A percentile compares a stretch with the other conserved stretches of the same genome.
These are phyloP conservation scores for Myodes glareolus DNA, from an alignment of 2,113 vertebrate genomes.

Conservation along the genomic window DNA sequence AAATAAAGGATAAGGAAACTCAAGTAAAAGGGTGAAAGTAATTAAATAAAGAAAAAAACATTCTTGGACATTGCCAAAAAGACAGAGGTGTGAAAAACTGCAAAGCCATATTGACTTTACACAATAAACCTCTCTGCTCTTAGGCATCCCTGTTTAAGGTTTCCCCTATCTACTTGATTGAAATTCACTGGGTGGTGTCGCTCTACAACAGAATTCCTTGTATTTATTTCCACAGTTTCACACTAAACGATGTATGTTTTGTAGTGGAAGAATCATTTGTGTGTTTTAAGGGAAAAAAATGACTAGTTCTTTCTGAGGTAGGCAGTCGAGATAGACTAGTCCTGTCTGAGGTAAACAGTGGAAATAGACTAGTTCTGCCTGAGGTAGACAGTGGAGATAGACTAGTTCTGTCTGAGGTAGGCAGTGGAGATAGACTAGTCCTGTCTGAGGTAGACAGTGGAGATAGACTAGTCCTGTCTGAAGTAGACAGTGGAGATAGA, in stretches of 20 bases:
- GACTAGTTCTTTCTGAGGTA: no score
- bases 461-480: no score
- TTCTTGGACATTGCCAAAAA: not conserved
- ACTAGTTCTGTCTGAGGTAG: no score
- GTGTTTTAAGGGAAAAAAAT: not conserved
- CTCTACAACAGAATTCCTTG: not conserved
- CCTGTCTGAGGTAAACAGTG: no score
- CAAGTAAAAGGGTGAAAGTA: constrained; percentile 59
- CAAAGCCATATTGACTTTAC: not conserved
- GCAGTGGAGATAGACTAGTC: no score
- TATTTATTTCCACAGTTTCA: not conserved
- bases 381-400: no score
- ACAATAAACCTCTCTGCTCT: not conserved
- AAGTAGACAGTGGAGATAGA: no score
- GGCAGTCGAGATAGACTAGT: no score
- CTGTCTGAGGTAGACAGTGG: no score
- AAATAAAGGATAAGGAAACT: constrained; percentile 38
- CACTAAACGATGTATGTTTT: not conserved
- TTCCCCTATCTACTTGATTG: not conserved
- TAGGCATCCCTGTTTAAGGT: not conserved
- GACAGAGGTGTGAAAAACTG: not conserved
- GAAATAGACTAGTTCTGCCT: no score
- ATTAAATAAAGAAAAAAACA: constrained; percentile 33
- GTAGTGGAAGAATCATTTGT: not conserved
- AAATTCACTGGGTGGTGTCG: constrained; percentile 27